Evolutionary conservation across 1,140 invertebrate species (phyloP).

Genomic region (Melipona quadrifasciata): DNA sequence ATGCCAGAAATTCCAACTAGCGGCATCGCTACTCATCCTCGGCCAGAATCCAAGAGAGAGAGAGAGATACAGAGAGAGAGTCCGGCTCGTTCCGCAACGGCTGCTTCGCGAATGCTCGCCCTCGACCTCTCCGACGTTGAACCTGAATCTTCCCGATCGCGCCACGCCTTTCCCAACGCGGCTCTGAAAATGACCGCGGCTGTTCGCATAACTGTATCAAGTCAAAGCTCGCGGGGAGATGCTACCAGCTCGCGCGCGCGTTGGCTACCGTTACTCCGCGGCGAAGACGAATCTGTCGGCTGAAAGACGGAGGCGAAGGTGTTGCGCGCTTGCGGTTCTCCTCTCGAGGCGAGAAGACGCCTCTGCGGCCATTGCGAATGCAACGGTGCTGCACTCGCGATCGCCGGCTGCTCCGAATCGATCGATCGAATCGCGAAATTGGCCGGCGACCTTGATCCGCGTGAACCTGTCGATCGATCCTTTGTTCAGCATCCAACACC

Average conservation of each 20-base stretch:
- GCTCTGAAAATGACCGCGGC: slow-evolving; percentile 44
- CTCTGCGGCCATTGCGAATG: slow-evolving; percentile 43
- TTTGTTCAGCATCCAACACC: slow-evolving; percentile 36
- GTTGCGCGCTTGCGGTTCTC: slow-evolving; percentile 55
- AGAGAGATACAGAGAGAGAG: not conserved
- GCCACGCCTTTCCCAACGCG: slow-evolving; percentile 26
- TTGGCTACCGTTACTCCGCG: slow-evolving; percentile 55
- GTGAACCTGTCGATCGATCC: slow-evolving; percentile 27
- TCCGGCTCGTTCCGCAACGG: slow-evolving; percentile 22
- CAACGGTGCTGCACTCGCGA: not conserved
- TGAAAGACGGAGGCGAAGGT: not conserved
- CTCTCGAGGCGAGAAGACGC: slow-evolving; percentile 35
- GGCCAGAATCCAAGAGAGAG: not conserved
- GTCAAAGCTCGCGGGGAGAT: slow-evolving; percentile 23
- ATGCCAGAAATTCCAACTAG: not conserved
- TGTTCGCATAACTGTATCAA: slow-evolving; percentile 55
- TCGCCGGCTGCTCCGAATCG: not conserved
- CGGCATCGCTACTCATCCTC: slow-evolving; percentile 20
- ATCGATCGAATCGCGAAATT: slow-evolving; percentile 28
- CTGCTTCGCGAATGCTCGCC: slow-evolving; percentile 9
- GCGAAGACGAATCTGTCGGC: slow-evolving; percentile 5
- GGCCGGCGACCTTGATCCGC: slow-evolving; percentile 27
- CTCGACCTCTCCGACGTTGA: slow-evolving; percentile 32
- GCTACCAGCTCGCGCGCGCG: not conserved
- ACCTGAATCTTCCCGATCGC: slow-evolving; percentile 34